Evolutionary conservation across 2,888 invertebrate species (phyloP).

Genomic region (Philonicus albiceps): DNA sequence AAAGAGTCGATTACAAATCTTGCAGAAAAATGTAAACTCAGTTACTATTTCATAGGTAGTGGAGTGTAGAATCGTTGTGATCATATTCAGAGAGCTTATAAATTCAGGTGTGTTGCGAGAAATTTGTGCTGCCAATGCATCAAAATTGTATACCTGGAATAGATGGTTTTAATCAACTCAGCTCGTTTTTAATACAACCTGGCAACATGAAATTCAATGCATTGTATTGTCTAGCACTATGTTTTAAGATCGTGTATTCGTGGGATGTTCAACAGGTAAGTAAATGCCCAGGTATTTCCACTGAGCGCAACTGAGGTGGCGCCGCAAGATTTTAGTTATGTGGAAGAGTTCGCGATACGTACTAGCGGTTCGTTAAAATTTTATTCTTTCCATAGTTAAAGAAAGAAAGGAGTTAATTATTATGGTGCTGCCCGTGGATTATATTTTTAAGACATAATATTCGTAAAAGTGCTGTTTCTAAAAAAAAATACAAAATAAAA

Average conservation of each 20-base stretch:
- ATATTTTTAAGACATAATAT: background rate
- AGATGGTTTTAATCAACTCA: background rate
- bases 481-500: background rate
- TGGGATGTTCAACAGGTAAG: conserved; percentile 13
- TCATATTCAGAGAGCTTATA: background rate
- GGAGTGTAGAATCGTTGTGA: background rate
- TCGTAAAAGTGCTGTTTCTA: background rate
- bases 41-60: background rate
- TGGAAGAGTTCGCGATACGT: conserved; percentile 59
- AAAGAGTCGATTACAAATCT: conserved; percentile 9
- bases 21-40: conserved; percentile 24
- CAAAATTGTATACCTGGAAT: background rate
- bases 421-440: background rate
- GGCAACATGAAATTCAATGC: background rate
- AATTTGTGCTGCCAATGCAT: background rate
- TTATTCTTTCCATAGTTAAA: background rate
- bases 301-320: conserved; percentile 60
- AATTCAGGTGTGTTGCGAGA: background rate
- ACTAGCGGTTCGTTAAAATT: conserved; percentile 55
- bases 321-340: conserved; percentile 59
- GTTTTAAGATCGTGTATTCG: background rate
- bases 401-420: background rate
- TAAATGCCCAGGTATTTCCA: background rate
- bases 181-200: background rate
- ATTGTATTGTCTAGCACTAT: background rate